Conservation (phyloP, 1,140 invertebrate genomes). For the Callitettix versicolor region DNA sequence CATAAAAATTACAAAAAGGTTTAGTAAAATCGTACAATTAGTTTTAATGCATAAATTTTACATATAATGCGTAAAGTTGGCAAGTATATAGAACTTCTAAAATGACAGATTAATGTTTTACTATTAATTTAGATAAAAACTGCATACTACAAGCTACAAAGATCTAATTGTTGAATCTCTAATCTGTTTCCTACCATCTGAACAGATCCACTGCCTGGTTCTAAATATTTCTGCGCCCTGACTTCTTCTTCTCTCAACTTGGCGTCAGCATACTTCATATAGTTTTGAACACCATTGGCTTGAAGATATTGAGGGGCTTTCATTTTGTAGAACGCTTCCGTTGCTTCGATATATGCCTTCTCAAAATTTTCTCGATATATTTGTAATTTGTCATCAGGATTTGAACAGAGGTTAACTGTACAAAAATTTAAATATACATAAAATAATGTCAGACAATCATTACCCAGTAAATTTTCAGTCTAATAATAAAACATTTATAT, state of each 20-base stretch:
- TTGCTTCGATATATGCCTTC: slow-evolving; percentile 87
- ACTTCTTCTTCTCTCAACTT: slow-evolving; percentile 93
- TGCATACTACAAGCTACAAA: too few relatives aligned
- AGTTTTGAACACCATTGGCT: slow-evolving; percentile 87
- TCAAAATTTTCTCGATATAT: slow-evolving; percentile 97
- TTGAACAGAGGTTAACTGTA: slow-evolving; percentile 91
- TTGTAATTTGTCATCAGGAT: slow-evolving; percentile 82
- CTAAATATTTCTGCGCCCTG: slow-evolving; percentile 85
- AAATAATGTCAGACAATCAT: slow-evolving; percentile 16
- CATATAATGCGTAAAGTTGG: too few relatives aligned
- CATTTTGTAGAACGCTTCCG: slow-evolving; percentile 83
- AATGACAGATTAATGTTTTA: too few relatives aligned
- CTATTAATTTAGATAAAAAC: too few relatives aligned
- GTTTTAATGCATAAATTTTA: too few relatives aligned
- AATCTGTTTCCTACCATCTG: slow-evolving; percentile 42
- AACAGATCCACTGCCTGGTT: slow-evolving; percentile 77
- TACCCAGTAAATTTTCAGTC: too few relatives aligned
- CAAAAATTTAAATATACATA: slow-evolving; percentile 31
- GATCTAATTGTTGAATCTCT: too few relatives aligned
- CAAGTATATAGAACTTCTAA: too few relatives aligned
- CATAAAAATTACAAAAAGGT: too few relatives aligned
- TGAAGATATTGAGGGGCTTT: slow-evolving; percentile 85
- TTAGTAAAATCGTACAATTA: too few relatives aligned
- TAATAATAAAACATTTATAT: too few relatives aligned
- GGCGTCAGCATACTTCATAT: slow-evolving; percentile 92